These are phyloP conservation scores for Tiphia femorata DNA, from an alignment of 2,888 invertebrate genomes.

Conservation along the genomic window DNA sequence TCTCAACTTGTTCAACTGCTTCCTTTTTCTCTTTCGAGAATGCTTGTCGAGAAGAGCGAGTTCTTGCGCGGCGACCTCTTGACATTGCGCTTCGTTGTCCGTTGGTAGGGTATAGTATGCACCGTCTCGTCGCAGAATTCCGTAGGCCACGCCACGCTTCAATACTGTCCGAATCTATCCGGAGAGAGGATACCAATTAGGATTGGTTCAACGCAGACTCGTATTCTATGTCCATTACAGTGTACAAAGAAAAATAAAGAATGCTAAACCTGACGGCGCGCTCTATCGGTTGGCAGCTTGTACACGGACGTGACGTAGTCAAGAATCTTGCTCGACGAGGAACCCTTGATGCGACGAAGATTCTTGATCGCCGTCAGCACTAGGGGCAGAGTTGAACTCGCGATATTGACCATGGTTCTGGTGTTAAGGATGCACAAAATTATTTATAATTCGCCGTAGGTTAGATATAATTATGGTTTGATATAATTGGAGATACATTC, in stretches of 20 bases:
- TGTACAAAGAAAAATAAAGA: not conserved
- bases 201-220: not conserved
- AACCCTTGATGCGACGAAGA: constrained; percentile 48
- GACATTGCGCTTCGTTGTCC: constrained; percentile 31
- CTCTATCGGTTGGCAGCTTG: constrained; percentile 34
- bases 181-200: too few relatives aligned
- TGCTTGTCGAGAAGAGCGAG: constrained; percentile 45
- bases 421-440: too few relatives aligned
- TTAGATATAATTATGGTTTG: too few relatives aligned
- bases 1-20: not conserved
- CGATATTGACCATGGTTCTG: constrained; percentile 37
- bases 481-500: too few relatives aligned
- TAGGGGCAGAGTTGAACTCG: constrained; percentile 37
- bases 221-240: not conserved
- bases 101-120: constrained; percentile 46
- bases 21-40: constrained; percentile 25
- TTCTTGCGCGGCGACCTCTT: constrained; percentile 50
- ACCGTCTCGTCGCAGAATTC: constrained; percentile 45
- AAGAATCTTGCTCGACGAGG: constrained; percentile 47
- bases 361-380: constrained; percentile 53
- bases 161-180: constrained; percentile 47
- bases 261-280: constrained; percentile 49
- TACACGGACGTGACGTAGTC: constrained; percentile 46
- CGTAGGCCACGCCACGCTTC: constrained; percentile 52
- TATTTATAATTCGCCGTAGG: too few relatives aligned